A percentile compares a stretch with the other conserved stretches of the same genome.
Conservation (phyloP, 2,113 vertebrate species). For the Gnathonemus longibarbis region DNA sequence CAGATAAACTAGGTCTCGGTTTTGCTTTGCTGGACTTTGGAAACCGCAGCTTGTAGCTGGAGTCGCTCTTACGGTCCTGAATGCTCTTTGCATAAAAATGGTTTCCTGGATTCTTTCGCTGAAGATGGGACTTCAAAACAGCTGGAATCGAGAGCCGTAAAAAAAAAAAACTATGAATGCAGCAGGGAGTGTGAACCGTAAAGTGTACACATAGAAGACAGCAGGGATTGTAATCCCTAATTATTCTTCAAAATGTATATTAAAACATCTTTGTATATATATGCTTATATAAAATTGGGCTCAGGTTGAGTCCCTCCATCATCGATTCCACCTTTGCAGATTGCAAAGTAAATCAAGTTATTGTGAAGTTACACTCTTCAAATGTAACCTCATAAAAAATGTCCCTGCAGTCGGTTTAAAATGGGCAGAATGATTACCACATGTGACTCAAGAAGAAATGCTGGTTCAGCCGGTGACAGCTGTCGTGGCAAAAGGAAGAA, state of each 20-base stretch:
- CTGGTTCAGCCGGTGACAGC: constrained; percentile 28
- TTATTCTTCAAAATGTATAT: not conserved
- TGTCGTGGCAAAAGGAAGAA: constrained; percentile 24
- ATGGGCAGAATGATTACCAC: constrained; percentile 42
- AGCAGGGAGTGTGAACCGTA: not conserved
- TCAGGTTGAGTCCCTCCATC: not conserved
- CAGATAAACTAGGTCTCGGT: constrained; percentile 3
- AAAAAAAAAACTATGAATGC: not conserved
- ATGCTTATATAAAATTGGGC: not conserved
- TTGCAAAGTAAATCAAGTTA: constrained; percentile 32
- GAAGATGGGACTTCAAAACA: not conserved
- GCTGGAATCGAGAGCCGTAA: not conserved
- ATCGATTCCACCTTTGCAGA: not conserved
- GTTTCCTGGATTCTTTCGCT: constrained; percentile 22
- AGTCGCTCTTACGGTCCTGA: constrained; percentile 3
- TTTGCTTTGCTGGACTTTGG: constrained; percentile 12
- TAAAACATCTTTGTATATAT: not conserved
- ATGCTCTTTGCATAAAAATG: constrained; percentile 26
- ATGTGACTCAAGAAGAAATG: constrained; percentile 29
- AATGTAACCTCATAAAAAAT: constrained; percentile 24
- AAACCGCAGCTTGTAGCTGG: not conserved
- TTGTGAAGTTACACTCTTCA: constrained; percentile 33
- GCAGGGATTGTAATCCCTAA: not conserved
- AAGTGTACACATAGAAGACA: not conserved
- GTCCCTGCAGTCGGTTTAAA: constrained; percentile 35